A percentile compares a stretch with the other conserved stretches of the same genome.
phyloP scores from a whole-genome alignment of 2,113 vertebrate genomes.

The Andinoacara biseriatus region DNA sequence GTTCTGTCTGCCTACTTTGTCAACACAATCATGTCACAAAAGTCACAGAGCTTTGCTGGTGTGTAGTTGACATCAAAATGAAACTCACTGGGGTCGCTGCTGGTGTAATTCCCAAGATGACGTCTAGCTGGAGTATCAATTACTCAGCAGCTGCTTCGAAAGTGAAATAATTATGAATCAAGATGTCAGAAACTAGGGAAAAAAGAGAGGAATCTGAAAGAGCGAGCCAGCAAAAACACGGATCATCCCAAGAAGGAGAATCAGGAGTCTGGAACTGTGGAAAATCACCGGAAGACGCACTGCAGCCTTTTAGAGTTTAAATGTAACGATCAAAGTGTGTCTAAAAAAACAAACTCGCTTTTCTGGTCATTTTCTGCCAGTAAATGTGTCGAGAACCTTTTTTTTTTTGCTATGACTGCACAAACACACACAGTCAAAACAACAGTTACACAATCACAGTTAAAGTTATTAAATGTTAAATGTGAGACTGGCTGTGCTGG shows the following conservation, averaged over 20 bases:
- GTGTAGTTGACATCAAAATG: not conserved
- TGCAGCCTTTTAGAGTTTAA: not conserved
- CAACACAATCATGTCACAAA: not conserved
- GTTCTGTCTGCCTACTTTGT: not conserved
- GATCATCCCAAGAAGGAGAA: not conserved
- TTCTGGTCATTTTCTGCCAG: not conserved
- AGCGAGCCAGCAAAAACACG: conserved; percentile 2
- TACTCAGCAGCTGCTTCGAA: not conserved
- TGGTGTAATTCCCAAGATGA: not conserved
- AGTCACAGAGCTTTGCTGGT: not conserved
- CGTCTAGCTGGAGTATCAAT: not conserved
- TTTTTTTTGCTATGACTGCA: not conserved
- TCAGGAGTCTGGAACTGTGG: not conserved
- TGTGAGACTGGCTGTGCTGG: not conserved
- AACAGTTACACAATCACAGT: not conserved
- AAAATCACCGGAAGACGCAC: not conserved
- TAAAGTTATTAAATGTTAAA: no score
- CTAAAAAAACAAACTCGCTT: not conserved
- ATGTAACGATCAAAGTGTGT: not conserved
- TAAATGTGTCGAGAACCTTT: not conserved
- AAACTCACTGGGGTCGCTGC: not conserved
- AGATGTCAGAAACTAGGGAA: not conserved
- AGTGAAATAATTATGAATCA: not conserved
- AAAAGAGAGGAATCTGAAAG: conserved; percentile 2
- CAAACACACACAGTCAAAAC: no score